phyloP scores from a whole-genome alignment of 1,140 invertebrate genomes.

The Bombus terrestris region DNA sequence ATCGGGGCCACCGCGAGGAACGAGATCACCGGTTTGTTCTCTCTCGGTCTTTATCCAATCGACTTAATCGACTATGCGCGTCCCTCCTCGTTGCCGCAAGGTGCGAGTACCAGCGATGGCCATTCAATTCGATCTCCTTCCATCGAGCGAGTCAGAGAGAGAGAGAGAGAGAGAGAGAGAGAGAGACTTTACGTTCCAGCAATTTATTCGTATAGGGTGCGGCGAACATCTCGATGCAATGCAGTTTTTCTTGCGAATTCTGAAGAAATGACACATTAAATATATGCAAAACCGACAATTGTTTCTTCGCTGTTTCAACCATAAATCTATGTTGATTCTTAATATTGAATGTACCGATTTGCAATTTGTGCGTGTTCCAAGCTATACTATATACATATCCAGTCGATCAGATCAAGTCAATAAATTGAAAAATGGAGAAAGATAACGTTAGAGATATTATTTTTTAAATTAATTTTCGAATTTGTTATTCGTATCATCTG shows the following conservation, averaged over 20 bases:
- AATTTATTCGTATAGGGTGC: slow-evolving; percentile 17
- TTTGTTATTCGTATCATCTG: no score
- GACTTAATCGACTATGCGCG: slow-evolving; percentile 44
- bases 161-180: no score
- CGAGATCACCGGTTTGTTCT: slow-evolving; percentile 33
- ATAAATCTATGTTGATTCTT: no score
- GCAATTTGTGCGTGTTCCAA: no score
- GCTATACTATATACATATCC: no score
- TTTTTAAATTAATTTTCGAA: no score
- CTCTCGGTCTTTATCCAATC: slow-evolving; percentile 52
- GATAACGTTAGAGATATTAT: no score
- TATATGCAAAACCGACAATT: no score
- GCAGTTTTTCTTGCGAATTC: neutral
- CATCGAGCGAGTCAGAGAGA: neutral
- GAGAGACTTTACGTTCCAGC: neutral
- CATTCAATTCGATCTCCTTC: slow-evolving; percentile 25
- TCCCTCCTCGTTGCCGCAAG: slow-evolving; percentile 30
- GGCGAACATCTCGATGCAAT: neutral
- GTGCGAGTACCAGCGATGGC: slow-evolving; percentile 25
- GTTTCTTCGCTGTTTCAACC: no score
- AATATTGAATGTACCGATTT: no score
- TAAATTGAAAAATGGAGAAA: no score
- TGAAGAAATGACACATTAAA: neutral
- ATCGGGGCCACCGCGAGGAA: slow-evolving; percentile 45
- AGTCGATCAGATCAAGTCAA: no score